phyloP scores from a whole-genome alignment of 2,888 invertebrate species.

The Patella ulyssiponensis region DNA sequence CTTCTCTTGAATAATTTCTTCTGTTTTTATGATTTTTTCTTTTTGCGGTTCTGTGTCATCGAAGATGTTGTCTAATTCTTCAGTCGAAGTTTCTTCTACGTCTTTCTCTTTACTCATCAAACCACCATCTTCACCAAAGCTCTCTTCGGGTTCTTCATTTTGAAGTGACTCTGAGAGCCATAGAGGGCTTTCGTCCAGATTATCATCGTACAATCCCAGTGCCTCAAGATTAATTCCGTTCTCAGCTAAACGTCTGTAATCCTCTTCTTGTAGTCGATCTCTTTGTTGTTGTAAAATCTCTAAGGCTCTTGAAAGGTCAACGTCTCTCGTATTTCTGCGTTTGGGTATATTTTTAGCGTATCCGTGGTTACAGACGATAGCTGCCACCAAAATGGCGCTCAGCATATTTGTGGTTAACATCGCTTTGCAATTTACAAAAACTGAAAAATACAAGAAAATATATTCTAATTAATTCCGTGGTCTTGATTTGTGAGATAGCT shows the following conservation, averaged over 20 bases:
- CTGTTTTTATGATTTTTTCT: constrained; percentile 7
- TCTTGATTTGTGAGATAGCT: too few relatives aligned
- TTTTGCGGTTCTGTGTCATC: neutral
- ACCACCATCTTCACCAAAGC: neutral
- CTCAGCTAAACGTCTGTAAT: neutral
- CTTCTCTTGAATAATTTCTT: neutral
- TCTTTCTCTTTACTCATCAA: neutral
- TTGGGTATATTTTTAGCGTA: neutral
- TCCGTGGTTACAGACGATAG: neutral
- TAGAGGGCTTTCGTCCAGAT: neutral
- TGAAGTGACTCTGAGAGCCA: neutral
- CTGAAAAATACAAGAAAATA: too few relatives aligned
- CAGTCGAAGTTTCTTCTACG: constrained; percentile 21
- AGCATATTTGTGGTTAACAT: neutral
- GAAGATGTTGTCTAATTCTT: constrained; percentile 36
- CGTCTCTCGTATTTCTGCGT: neutral
- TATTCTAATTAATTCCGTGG: too few relatives aligned
- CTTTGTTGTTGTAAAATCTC: constrained; percentile 1
- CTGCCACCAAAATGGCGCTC: constrained; percentile 13
- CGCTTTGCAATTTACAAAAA: too few relatives aligned
- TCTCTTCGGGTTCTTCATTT: neutral
- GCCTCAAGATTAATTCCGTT: neutral
- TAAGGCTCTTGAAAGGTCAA: neutral
- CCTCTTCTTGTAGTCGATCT: constrained; percentile 8
- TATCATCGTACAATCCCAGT: neutral